These are phyloP conservation scores for Megaceryle alcyon DNA, from an alignment of 2,797 vertebrate genomes.

Conservation along the genomic window DNA sequence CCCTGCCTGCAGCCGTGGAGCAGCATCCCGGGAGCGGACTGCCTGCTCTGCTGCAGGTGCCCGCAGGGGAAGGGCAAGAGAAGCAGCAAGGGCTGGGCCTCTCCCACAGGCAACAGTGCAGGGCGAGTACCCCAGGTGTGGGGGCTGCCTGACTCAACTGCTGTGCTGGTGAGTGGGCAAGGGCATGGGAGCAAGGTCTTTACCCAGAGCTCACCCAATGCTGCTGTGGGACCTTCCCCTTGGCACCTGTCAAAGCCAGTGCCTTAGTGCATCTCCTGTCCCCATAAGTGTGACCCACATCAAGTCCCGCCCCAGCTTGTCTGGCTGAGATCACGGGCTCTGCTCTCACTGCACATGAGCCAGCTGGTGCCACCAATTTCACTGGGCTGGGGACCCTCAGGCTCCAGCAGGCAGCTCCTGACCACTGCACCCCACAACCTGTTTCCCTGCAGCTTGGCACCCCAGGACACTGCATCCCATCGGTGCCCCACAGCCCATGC, in stretches of 20 bases:
- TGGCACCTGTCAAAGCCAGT: background rate
- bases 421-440: background rate
- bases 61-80: accelerated
- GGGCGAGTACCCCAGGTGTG: accelerated
- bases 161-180: accelerated
- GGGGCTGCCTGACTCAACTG: background rate
- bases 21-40: background rate
- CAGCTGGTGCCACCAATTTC: background rate
- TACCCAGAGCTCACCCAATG: background rate
- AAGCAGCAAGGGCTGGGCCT: background rate
- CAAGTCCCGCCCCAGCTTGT: background rate
- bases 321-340: accelerated
- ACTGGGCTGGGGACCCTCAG: accelerated
- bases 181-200: background rate
- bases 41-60: background rate
- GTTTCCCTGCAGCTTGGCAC: background rate
- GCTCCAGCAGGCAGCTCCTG: background rate
- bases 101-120: accelerated
- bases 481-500: accelerated
- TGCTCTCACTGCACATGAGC: accelerated
- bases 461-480: accelerated
- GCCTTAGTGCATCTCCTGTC: background rate
- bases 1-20: background rate
- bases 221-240: background rate
- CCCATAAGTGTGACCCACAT: background rate